A percentile compares a stretch with the other conserved stretches of the same genome.
Evolutionary conservation across 2,113 vertebrate species (phyloP).

Genomic region (Alosa alosa): DNA sequence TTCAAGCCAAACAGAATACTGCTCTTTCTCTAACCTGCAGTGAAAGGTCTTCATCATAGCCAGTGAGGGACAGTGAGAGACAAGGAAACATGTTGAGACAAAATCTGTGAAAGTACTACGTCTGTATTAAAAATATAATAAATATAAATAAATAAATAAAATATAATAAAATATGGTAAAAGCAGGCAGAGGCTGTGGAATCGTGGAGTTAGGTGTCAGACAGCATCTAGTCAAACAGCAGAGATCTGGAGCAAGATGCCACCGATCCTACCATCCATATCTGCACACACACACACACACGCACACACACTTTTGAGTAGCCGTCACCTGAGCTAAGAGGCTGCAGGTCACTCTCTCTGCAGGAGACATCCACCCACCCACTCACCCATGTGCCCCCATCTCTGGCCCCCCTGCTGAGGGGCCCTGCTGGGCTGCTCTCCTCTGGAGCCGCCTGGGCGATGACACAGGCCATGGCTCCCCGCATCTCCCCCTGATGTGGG

Average conservation of each 20-base stretch:
- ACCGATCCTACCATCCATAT: neutral
- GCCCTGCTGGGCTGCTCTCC: neutral
- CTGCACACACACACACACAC: neutral
- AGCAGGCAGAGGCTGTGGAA: neutral
- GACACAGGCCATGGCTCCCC: neutral
- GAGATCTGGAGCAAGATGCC: constrained; percentile 5
- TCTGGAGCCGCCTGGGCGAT: neutral
- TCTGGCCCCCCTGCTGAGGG: neutral
- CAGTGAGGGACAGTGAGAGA: neutral
- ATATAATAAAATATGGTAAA: too few species aligned
- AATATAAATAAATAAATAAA: too few species aligned
- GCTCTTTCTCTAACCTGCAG: neutral
- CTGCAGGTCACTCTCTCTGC: constrained; percentile 32
- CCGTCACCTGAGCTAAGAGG: constrained; percentile 47
- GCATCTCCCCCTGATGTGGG: neutral
- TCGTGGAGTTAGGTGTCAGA: neutral
- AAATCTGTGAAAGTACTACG: neutral
- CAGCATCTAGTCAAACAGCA: neutral
- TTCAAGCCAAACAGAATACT: too few species aligned
- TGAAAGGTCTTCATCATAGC: neutral
- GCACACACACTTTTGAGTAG: constrained; percentile 48
- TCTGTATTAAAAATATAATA: too few species aligned
- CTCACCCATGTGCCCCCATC: neutral
- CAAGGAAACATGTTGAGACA: too few species aligned
- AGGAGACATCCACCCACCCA: neutral